phyloP scores from a whole-genome alignment of 2,797 vertebrate genomes.

The Danionella dracula region DNA sequence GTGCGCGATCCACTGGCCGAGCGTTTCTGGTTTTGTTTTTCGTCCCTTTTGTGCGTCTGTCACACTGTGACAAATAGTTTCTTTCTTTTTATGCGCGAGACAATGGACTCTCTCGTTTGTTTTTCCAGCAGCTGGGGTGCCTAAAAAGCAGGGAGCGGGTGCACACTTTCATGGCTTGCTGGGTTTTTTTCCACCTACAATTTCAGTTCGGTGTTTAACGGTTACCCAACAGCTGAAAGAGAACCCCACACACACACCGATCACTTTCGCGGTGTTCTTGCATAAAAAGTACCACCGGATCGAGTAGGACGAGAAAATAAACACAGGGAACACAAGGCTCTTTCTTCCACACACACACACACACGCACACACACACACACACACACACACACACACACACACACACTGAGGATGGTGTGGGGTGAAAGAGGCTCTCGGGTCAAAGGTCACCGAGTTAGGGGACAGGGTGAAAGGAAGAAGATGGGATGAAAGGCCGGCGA shows the following conservation, averaged over 20 bases:
- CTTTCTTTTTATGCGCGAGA: background rate
- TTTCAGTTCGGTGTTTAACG: too few species aligned
- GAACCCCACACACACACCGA: too few species aligned
- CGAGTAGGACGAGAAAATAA: slow-evolving; percentile 2
- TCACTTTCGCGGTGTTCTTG: too few species aligned
- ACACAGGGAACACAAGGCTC: background rate
- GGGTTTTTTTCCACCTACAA: too few species aligned
- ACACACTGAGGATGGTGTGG: slow-evolving; percentile 25
- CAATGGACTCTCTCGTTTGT: background rate
- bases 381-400: too few species aligned
- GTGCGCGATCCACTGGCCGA: background rate
- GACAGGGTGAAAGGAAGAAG: slow-evolving; percentile 36
- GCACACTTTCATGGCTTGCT: background rate
- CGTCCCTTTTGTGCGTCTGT: background rate
- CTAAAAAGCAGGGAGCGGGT: background rate
- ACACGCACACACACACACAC: slow-evolving; percentile 14
- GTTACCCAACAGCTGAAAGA: too few species aligned
- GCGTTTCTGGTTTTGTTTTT: slow-evolving; percentile 13
- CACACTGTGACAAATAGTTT: slow-evolving; percentile 9
- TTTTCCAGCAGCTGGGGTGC: slow-evolving; percentile 5
- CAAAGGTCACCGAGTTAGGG: slow-evolving; percentile 44
- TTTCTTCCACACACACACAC: slow-evolving; percentile 4
- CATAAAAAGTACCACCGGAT: too few species aligned
- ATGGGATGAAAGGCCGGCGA: slow-evolving; percentile 36
- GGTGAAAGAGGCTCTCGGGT: slow-evolving; percentile 43